These are phyloP conservation scores for Tonatia bakeri DNA, from an alignment of 2,113 vertebrate species.

Conservation along the genomic window DNA sequence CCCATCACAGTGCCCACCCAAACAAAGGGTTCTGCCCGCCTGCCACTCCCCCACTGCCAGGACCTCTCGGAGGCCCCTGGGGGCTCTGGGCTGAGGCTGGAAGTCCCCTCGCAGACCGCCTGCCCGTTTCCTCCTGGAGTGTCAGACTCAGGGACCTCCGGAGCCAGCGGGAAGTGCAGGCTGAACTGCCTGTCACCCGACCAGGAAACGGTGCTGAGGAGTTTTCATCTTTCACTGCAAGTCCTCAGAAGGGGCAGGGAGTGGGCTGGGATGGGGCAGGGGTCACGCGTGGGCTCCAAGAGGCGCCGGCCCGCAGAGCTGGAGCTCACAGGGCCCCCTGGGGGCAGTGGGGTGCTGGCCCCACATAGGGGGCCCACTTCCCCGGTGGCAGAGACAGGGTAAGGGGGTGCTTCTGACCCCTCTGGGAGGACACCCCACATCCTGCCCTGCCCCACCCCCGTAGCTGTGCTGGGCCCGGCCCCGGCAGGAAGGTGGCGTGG, in stretches of 20 bases:
- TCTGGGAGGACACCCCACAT: too few relatives aligned
- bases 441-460: neutral
- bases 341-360: neutral
- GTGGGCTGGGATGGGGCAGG: neutral
- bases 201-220: rapidly evolving
- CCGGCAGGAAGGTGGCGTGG: rapidly evolving
- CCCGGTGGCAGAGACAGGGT: too few relatives aligned
- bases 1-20: too few relatives aligned
- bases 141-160: rapidly evolving
- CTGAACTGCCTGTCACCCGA: neutral
- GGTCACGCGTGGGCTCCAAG: rapidly evolving
- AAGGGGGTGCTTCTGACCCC: neutral
- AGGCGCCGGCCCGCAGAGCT: rapidly evolving
- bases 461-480: neutral
- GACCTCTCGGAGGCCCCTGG: rapidly evolving
- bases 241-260: neutral
- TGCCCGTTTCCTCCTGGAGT: neutral
- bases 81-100: rapidly evolving
- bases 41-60: rapidly evolving
- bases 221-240: neutral
- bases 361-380: rapidly evolving
- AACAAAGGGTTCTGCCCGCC: neutral
- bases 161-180: neutral
- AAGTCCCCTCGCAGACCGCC: neutral
- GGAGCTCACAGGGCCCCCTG: rapidly evolving